Conservation (phyloP, 2,888 invertebrate species). For the Tryphoninae sp. region DNA sequence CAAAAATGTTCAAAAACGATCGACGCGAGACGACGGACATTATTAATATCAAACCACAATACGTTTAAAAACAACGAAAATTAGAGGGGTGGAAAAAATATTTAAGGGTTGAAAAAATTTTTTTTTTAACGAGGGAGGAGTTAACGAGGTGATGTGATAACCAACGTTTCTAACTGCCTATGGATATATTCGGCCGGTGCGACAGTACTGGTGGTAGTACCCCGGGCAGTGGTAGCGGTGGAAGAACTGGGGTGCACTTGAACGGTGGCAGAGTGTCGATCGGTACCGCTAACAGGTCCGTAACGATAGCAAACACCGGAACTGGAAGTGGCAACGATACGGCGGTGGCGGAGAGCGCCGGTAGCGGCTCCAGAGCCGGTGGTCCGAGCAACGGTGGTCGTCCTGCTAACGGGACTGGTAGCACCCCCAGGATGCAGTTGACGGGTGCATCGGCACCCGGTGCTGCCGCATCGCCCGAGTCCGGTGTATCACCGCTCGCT, state of each 20-base stretch:
- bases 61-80: neutral
- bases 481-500: constrained; percentile 79
- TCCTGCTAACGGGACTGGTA: constrained; percentile 53
- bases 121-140: neutral
- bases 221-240: constrained; percentile 73
- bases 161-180: constrained; percentile 79
- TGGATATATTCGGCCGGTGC: constrained; percentile 81
- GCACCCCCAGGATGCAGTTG: constrained; percentile 76
- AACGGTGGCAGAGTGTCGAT: constrained; percentile 62
- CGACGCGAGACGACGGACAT: neutral
- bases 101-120: neutral
- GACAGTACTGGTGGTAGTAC: constrained; percentile 76
- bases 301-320: constrained; percentile 63
- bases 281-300: constrained; percentile 62
- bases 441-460: constrained; percentile 80
- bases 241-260: constrained; percentile 65
- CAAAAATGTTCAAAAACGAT: neutral
- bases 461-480: constrained; percentile 80
- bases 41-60: neutral
- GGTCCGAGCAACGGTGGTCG: constrained; percentile 58
- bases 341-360: constrained; percentile 65
- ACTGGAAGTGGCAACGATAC: constrained; percentile 70
- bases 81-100: neutral
- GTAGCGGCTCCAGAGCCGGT: constrained; percentile 58
- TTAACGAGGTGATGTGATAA: constrained; percentile 73